A percentile compares a stretch with the other conserved stretches of the same genome.
Conservation (phyloP, 1,140 invertebrate genomes). For the Probaryconus sp. region DNA sequence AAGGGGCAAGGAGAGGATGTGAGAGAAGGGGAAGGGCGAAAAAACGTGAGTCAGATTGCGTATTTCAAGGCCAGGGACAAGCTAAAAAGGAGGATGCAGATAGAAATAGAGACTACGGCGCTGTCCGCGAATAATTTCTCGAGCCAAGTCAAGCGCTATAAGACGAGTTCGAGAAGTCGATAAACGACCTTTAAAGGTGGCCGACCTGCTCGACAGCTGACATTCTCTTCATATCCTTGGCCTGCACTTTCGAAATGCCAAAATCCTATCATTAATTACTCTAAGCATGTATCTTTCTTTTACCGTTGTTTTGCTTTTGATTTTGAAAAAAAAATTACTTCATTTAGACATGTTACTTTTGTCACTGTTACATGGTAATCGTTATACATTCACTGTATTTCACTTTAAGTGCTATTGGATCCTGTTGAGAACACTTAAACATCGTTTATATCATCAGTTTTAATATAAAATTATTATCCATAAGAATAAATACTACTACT, state of each 20-base stretch:
- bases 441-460: too few relatives aligned
- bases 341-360: too few relatives aligned
- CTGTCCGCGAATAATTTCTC: slow-evolving; percentile 33
- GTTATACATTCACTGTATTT: too few relatives aligned
- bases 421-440: too few relatives aligned
- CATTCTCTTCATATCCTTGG: slow-evolving; percentile 59
- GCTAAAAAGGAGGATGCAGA: slow-evolving; percentile 59
- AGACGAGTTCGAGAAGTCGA: slow-evolving; percentile 48
- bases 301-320: too few relatives aligned
- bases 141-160: slow-evolving; percentile 23
- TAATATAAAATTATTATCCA: too few relatives aligned
- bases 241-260: slow-evolving; percentile 55
- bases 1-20: neutral
- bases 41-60: slow-evolving; percentile 49
- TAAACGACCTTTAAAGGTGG: slow-evolving; percentile 68
- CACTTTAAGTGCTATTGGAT: too few relatives aligned
- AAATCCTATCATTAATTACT: slow-evolving; percentile 46
- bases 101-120: slow-evolving; percentile 49
- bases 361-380: too few relatives aligned
- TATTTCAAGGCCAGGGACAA: slow-evolving; percentile 63
- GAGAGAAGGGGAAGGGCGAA: neutral
- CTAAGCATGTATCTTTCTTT: too few relatives aligned
- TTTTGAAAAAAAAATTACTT: too few relatives aligned
- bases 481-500: too few relatives aligned
- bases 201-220: slow-evolving; percentile 65